Evolutionary conservation across 2,888 invertebrate species (phyloP).

Genomic region (Aelia acuminata): DNA sequence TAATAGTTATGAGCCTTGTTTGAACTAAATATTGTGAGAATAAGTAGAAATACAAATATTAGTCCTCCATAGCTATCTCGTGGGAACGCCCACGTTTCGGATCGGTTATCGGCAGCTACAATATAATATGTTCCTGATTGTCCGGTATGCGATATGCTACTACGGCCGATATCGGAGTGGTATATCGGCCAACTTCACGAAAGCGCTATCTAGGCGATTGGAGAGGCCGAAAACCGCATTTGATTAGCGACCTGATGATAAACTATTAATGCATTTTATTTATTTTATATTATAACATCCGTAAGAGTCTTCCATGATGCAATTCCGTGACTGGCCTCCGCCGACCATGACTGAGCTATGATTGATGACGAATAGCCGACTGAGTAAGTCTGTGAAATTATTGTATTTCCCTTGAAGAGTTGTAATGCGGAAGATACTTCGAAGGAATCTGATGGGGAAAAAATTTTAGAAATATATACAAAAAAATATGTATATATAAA

Average conservation of each 20-base stretch:
- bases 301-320: neutral
- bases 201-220: neutral
- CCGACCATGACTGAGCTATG: neutral
- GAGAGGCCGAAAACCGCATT: neutral
- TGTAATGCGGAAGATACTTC: neutral
- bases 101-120: neutral
- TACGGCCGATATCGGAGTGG: neutral
- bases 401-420: neutral
- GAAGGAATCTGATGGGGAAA: neutral
- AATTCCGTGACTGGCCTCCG: conserved; percentile 9
- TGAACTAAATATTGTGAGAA: conserved; percentile 3
- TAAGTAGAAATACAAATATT: conserved; percentile 21
- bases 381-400: neutral
- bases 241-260: neutral
- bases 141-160: neutral
- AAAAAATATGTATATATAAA: no score
- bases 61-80: neutral
- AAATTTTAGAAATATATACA: no score
- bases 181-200: neutral
- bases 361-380: neutral
- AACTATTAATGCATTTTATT: neutral
- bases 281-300: neutral
- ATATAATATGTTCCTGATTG: neutral
- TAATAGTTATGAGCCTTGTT: neutral
- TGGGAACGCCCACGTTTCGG: neutral